Evolutionary conservation across 2,888 invertebrate genomes (phyloP).

Genomic region (Cheilosia soror): DNA sequence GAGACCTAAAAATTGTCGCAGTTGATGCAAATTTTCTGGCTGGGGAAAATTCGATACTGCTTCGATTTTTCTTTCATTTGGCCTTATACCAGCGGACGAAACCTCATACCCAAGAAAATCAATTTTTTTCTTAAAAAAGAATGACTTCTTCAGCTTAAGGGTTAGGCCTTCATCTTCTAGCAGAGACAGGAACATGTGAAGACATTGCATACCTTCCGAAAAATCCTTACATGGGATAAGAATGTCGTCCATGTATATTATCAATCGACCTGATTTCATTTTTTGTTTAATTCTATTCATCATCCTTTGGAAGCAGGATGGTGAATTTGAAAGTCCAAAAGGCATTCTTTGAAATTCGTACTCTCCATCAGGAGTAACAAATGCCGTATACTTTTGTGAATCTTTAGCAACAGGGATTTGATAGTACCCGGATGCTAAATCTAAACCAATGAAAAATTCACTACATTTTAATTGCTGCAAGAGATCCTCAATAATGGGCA

Average conservation of each 20-base stretch:
- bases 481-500: too few species aligned
- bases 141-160: too few species aligned
- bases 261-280: background rate
- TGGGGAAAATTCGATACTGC: constrained; percentile 22
- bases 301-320: too few species aligned
- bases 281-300: background rate
- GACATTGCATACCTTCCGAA: too few species aligned
- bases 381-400: too few species aligned
- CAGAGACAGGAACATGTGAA: too few species aligned
- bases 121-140: background rate
- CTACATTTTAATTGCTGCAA: too few species aligned
- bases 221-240: too few species aligned
- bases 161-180: too few species aligned
- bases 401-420: background rate
- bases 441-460: background rate
- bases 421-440: background rate
- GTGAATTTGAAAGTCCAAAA: background rate
- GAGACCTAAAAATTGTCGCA: constrained; percentile 15
- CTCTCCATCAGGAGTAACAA: background rate
- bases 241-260: too few species aligned
- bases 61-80: constrained; percentile 7
- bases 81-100: too few species aligned
- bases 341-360: constrained; percentile 8
- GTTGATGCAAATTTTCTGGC: constrained; percentile 18
- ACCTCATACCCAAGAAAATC: background rate